These are phyloP conservation scores for Harpalus rufipes DNA, from an alignment of 2,888 invertebrate genomes.

Conservation along the genomic window DNA sequence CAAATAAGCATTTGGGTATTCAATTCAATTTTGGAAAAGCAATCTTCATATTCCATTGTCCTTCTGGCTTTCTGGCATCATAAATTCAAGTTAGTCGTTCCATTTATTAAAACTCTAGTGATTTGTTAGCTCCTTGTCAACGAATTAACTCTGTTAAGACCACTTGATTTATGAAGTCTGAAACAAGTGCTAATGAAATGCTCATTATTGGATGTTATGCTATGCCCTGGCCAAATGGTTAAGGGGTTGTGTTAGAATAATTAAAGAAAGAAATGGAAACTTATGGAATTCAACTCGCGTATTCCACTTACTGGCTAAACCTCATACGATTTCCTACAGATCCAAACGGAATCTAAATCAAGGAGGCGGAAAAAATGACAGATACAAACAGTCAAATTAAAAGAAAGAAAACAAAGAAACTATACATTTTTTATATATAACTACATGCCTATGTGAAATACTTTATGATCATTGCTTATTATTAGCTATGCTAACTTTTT, in stretches of 20 bases:
- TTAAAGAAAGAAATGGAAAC: not conserved
- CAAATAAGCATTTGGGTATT: not conserved
- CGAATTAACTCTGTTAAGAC: slow-evolving; percentile 3
- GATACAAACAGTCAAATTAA: not conserved
- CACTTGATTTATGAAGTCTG: slow-evolving; percentile 56
- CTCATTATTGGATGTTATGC: slow-evolving; percentile 23
- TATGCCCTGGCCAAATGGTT: not conserved
- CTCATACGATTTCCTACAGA: not conserved
- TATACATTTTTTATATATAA: not conserved
- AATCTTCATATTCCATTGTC: not conserved
- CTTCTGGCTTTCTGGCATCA: slow-evolving; percentile 20
- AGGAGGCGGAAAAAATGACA: not conserved
- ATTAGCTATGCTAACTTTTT: too few species aligned
- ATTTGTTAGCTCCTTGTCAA: slow-evolving; percentile 43
- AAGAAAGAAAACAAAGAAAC: too few species aligned
- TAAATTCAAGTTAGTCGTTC: slow-evolving; percentile 49
- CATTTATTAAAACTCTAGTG: slow-evolving; percentile 64
- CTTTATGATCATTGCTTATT: too few species aligned
- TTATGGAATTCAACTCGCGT: not conserved
- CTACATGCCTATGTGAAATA: too few species aligned
- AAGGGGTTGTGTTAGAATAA: not conserved
- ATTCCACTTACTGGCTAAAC: not conserved
- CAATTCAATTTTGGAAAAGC: not conserved
- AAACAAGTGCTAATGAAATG: slow-evolving; percentile 61
- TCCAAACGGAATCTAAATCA: slow-evolving; percentile 2